Evolutionary conservation across 2,797 vertebrate species (phyloP).

Genomic region (Simalia tracyae): DNA sequence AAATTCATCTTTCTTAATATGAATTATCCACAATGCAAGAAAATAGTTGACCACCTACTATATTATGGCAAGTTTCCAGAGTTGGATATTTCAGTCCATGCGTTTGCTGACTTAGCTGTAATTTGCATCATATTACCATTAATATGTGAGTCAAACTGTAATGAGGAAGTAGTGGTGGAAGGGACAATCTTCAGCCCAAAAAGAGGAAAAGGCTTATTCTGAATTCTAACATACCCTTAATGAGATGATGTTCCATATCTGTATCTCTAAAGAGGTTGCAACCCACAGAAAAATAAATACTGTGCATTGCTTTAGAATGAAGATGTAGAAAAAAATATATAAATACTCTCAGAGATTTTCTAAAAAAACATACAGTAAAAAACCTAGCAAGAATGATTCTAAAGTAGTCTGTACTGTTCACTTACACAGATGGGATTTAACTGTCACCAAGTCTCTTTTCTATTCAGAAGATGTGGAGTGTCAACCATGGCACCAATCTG

Average conservation of each 20-base stretch:
- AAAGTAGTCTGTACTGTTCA: neutral
- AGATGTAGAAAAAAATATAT: neutral
- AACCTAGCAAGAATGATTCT: neutral
- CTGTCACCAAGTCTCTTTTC: neutral
- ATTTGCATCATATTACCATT: neutral
- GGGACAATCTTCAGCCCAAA: neutral
- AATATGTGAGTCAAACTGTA: neutral
- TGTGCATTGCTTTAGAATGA: neutral
- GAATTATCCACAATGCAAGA: neutral
- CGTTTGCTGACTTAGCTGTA: neutral
- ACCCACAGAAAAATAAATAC: neutral
- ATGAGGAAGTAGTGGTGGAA: neutral
- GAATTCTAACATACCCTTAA: neutral
- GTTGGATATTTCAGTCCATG: neutral
- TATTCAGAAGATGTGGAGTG: neutral
- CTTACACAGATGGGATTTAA: neutral
- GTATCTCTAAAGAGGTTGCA: neutral
- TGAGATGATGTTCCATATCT: too few relatives aligned
- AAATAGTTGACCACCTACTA: neutral
- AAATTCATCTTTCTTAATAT: neutral
- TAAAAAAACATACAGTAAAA: neutral
- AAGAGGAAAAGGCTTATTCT: neutral
- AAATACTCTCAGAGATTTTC: neutral
- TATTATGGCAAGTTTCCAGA: neutral
- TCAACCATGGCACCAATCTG: neutral